Evolutionary conservation across 2,113 vertebrate species (phyloP), one percentile per base, ranked within the genome.

Genomic region (Promerops cafer): DNA sequence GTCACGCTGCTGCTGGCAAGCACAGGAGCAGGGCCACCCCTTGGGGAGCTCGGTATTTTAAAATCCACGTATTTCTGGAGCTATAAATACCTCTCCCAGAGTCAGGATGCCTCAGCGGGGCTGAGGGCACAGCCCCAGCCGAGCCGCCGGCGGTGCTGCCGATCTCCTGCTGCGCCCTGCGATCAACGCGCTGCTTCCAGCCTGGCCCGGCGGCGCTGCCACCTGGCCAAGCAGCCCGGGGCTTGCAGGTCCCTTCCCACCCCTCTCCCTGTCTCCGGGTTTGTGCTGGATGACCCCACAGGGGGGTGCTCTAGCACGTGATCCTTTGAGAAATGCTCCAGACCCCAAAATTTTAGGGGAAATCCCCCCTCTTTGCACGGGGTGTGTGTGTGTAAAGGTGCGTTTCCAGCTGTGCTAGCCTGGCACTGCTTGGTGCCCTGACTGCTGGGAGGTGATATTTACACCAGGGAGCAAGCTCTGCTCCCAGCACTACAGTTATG

Each of bases 401-500:
- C 1, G 0, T 4, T 56, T 56, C 50, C 53, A 78, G 37, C 52
- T 60, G 30, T n/a, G 33, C 5, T 28, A 1, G 3, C n/a, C 47
- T 4, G 2, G 26, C 15, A 0, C 20, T 37, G 40, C 28, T 28
- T 17, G 3, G 1, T 35, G 72, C 10, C 69, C 27, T 1, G 1
- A 2, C 16, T 61, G 24, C 84, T 87, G 27, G 6, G 0, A 20
- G 20, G 28, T 30, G 44, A 7, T 35, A 3, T 20, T 76, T 26
- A 50, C 6, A 3, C 2, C 30, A 18, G 22, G 1, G 23, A 63
- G 33, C 33, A 45, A 23, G 11, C 28, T 40, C 21, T 1, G 53
- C 57, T 77, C 11, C 8, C 8, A 49, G 0, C 4, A 1, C 33
- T 42, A 42, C 0, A 0, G 23, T 3, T 77, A 3, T 0, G 31